These are phyloP conservation scores for Rhynchonema sp. DNA, from an alignment of 2,888 invertebrate species.

Conservation along the genomic window DNA sequence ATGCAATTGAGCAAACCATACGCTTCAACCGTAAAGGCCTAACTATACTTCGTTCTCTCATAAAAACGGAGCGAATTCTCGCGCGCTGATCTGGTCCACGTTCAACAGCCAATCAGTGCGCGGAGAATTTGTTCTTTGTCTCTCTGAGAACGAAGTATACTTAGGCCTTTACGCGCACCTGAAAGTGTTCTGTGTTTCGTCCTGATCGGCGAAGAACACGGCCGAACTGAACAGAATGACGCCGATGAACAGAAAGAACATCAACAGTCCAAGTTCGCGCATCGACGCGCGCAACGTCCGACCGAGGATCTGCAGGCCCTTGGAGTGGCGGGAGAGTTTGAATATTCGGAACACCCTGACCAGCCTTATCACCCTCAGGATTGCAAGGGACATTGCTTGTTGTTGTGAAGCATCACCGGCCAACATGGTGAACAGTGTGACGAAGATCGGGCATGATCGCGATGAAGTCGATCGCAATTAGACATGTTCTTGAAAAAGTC, in stretches of 20 bases:
- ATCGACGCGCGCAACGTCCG: constrained; percentile 92
- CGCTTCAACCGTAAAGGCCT: too few relatives aligned
- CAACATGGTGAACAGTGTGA: constrained; percentile 7
- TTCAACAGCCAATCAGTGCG: too few relatives aligned
- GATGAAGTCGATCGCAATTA: constrained; percentile 8
- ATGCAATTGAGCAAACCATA: too few relatives aligned
- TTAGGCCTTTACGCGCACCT: too few relatives aligned
- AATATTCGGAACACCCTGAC: constrained; percentile 99
- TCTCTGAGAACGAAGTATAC: too few relatives aligned
- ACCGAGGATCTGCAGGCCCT: constrained; percentile 95
- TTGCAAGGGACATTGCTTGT: constrained; percentile 95
- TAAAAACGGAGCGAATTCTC: too few relatives aligned
- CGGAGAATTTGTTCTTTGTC: too few relatives aligned
- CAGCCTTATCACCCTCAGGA: constrained; percentile 90
- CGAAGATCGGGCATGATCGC: constrained; percentile 9
- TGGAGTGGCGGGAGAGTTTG: constrained; percentile 96
- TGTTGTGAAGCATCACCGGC: constrained; percentile 53
- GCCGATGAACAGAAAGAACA: constrained; percentile 98
- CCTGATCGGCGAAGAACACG: constrained; percentile 87
- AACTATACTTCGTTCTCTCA: too few relatives aligned
- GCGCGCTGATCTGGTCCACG: too few relatives aligned
- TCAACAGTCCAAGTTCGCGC: constrained; percentile 95
- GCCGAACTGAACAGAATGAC: constrained; percentile 86
- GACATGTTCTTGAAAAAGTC: constrained; percentile 44
- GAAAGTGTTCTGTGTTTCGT: constrained; percentile 70